Evolutionary conservation across 2,113 vertebrate genomes (phyloP).

Genomic region (Mesocricetus auratus): DNA sequence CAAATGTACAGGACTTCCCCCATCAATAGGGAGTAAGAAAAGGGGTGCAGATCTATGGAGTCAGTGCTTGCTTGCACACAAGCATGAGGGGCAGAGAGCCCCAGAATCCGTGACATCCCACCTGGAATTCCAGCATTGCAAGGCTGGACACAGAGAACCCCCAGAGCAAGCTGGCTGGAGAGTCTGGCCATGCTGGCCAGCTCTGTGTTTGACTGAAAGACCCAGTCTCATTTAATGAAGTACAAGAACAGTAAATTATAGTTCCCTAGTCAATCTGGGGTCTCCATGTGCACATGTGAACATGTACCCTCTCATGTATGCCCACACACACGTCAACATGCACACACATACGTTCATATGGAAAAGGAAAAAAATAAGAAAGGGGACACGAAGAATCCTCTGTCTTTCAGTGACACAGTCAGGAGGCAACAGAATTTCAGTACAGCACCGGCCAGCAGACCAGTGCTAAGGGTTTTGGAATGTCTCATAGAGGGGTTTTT

Average conservation of each 20-base stretch:
- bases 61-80: background rate
- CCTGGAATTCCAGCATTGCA: background rate
- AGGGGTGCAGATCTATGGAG: background rate
- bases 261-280: background rate
- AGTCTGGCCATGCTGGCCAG: background rate
- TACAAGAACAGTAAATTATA: background rate
- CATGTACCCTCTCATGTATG: background rate
- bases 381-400: background rate
- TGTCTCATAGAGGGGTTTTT: background rate
- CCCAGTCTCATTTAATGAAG: background rate
- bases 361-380: background rate
- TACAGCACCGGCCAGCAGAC: background rate
- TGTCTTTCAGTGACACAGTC: background rate
- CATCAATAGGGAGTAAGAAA: background rate
- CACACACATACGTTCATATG: background rate
- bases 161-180: background rate
- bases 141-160: too few species aligned
- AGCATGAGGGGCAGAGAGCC: background rate
- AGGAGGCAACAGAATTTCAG: background rate
- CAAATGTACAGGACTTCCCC: too few species aligned
- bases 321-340: background rate
- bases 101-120: background rate
- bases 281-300: background rate
- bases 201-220: background rate
- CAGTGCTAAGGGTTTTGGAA: background rate